phyloP scores from a whole-genome alignment of 1,140 invertebrate species.

The Cephus cinctus region DNA sequence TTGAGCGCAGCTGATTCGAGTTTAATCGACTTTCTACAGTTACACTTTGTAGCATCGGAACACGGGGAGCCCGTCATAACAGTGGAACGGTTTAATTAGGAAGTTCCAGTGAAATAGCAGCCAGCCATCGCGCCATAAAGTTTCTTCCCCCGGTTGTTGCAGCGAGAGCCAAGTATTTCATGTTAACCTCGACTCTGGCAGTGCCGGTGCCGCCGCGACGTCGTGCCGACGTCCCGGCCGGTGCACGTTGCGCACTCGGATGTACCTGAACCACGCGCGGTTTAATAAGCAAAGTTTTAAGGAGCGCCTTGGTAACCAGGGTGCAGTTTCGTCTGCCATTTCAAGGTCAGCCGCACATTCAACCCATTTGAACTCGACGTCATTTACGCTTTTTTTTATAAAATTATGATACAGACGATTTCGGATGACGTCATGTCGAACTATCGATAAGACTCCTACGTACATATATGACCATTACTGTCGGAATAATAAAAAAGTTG shows the following conservation, averaged over 20 bases:
- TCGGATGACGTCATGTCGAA: no score
- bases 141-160: conserved; percentile 25
- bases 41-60: conserved; percentile 15
- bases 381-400: no score
- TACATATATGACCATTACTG: neutral
- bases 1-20: conserved; percentile 11
- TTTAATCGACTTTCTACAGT: conserved; percentile 20
- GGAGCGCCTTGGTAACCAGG: conserved; percentile 13
- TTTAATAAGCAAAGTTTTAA: conserved; percentile 36
- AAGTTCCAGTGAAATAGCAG: conserved; percentile 28
- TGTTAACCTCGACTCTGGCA: conserved; percentile 21
- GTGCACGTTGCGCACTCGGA: conserved; percentile 20
- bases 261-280: conserved; percentile 23
- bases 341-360: conserved; percentile 1
- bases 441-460: neutral
- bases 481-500: neutral
- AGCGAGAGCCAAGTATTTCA: conserved; percentile 27
- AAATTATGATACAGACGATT: no score
- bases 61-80: conserved; percentile 14
- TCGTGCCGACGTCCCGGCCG: neutral
- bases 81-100: conserved; percentile 24
- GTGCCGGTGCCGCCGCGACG: conserved; percentile 8
- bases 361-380: neutral
- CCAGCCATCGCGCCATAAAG: conserved; percentile 18
- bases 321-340: conserved; percentile 18